These are phyloP conservation scores for Drosophila nigrodunni DNA, from an alignment of 1,140 invertebrate species.

Conservation along the genomic window DNA sequence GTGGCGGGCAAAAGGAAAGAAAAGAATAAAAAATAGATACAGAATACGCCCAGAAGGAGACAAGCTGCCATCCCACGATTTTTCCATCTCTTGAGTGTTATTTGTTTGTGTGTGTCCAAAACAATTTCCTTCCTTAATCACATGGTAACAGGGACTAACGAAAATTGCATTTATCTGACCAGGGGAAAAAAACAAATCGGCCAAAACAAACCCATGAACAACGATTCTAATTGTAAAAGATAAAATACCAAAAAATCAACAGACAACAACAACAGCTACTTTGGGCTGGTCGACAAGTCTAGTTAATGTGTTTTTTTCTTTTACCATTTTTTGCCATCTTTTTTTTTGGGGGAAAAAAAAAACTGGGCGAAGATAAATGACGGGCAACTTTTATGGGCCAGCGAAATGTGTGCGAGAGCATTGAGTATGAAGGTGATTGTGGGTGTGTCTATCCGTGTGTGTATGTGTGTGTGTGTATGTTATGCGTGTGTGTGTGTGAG, in stretches of 20 bases:
- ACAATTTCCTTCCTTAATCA: conserved; percentile 84
- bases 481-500: conserved; percentile 18
- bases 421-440: conserved; percentile 23
- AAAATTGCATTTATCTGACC: conserved; percentile 79
- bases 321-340: not conserved
- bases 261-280: conserved; percentile 35
- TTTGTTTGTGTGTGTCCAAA: conserved; percentile 80
- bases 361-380: conserved; percentile 70
- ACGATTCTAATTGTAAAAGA: conserved; percentile 77
- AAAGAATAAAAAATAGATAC: conserved; percentile 5
- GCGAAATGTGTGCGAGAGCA: conserved; percentile 15
- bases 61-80: conserved; percentile 13
- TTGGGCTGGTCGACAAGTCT: conserved; percentile 63
- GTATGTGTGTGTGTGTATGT: not conserved
- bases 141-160: conserved; percentile 63
- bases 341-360: conserved; percentile 26
- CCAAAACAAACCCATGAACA: conserved; percentile 61
- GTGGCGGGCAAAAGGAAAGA: not conserved
- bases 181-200: conserved; percentile 62
- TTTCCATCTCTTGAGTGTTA: conserved; percentile 40
- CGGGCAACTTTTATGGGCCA: conserved; percentile 58
- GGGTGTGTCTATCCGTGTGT: conserved; percentile 17
- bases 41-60: conserved; percentile 28
- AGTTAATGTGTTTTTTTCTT: conserved; percentile 54
- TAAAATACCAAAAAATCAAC: conserved; percentile 57